Percentiles rank a stretch among this genome's conserved stretches.
Conservation (phyloP, 2,888 invertebrate species). For the Acholoe squamosa region DNA sequence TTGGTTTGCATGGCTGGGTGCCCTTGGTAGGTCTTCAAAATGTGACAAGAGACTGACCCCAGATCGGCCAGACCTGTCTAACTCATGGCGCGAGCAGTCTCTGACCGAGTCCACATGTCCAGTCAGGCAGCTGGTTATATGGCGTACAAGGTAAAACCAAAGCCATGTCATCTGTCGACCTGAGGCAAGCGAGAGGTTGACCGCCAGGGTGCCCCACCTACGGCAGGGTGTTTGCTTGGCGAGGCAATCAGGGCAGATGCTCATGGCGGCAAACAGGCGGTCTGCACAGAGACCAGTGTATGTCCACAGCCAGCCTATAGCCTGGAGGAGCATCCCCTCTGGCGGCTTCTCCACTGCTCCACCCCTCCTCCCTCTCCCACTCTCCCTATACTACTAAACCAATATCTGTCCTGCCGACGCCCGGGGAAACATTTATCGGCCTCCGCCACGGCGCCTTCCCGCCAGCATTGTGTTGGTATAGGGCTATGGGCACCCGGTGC, state of each 20-base stretch:
- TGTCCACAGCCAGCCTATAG: not conserved
- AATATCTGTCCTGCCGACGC: not conserved
- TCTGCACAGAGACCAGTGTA: not conserved
- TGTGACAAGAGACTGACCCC: not conserved
- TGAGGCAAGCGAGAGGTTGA: not conserved
- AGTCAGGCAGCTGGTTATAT: conserved; percentile 31
- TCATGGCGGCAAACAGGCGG: not conserved
- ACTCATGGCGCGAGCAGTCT: not conserved
- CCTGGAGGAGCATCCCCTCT: not conserved
- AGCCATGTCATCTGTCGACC: conserved; percentile 42
- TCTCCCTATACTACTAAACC: conserved; percentile 2
- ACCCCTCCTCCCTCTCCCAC: not conserved
- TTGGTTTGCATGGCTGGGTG: too few relatives aligned
- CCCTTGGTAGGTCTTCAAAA: too few relatives aligned
- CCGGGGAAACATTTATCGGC: conserved; percentile 8
- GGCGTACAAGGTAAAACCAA: conserved; percentile 41
- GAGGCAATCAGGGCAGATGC: conserved; percentile 23
- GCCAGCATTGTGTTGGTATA: not conserved
- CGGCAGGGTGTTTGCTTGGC: not conserved
- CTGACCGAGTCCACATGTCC: not conserved
- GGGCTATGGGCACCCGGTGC: not conserved
- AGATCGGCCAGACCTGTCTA: not conserved
- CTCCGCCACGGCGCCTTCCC: not conserved
- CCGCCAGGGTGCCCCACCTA: not conserved
- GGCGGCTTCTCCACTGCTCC: too few relatives aligned